Evolutionary conservation across 2,888 invertebrate species (phyloP), one percentile per base, ranked within the genome.

Genomic region (Candidula unifasciata): DNA sequence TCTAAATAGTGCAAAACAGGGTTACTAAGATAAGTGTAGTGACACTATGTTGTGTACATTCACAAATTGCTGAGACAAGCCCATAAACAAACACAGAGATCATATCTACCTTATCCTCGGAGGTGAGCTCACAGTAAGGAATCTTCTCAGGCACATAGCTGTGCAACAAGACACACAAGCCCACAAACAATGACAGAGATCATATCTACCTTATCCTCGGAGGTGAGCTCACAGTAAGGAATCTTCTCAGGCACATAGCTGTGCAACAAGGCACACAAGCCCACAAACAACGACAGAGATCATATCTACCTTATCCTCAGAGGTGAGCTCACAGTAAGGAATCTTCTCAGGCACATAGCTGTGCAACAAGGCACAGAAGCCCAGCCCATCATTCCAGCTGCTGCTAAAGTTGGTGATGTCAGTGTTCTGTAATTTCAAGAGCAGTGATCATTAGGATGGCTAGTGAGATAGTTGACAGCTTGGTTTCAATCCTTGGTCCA

Each of bases 321-420:
- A 96, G 91, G 96, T 95, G 37, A 93, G 96, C 83, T 96, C 95
- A 89, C 96, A 96, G 94, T 97, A 98, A 44, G 97, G 96, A 90
- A 98, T 96, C 80, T 89, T 91, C 87, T 96, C 96, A 44, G 97
- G 97, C 88, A 98, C 94, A 94, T 98, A 98, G 87, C 97, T 97
- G 95, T 98, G 98, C 88, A 98, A 94, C 82, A 98, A 95, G 57
- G 98, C 98, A 94, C 98, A 98, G 80, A 98, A 95, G 10, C 98
- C 98, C 91, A 98, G 94, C 0, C 95, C 98, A 94, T 98, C 98
- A 94, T 98, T 98, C 98, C 98, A 98, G 80, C 97, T 97, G 89
- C 97, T 97, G 95, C 97, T 97, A 94, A 98, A 98, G 94, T 98
- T 98, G 44, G 98, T 98, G 86, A 98, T 98, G 93, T 98, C 98